Base-by-base conservation (phyloP, 2,888 invertebrate species). In the Drosophila pseudotalamancana region DNA sequence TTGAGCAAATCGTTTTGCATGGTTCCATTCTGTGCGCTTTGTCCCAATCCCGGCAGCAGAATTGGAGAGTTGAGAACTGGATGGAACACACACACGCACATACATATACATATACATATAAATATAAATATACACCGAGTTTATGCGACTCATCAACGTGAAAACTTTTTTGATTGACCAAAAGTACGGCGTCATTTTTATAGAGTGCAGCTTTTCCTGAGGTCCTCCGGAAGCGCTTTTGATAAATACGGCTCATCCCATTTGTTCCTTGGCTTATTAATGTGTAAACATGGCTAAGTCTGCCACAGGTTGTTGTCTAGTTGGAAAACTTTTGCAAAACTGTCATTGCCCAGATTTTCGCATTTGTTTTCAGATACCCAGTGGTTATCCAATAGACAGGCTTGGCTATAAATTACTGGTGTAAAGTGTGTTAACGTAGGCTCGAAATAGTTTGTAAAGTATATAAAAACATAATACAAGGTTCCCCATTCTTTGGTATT, bases 131-230 rank as follows among this genome's bases (percentile, higher is more conserved):
- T 9, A 18, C 12, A 29, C 16, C 6, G 31, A 57, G 35, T 62
- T 62, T 50, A 40, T 54, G 43, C 64, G 42, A 43, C 48, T 70
- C 75, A 75, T 51, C 75, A 70, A 51, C 29, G 48, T 49, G 46
- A 60, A 84, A 80, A 86, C 61, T 80, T 80, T 85, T 67, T 56
- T 76, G 80, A 76, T 79, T 76, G 65, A 68, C 66, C 72, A 43
- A 64, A 71, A 71, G 59, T 51, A 61, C 42, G 67, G 49, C 48
- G 55, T 54, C 59, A 59, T 48, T 51, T 76, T 71, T 65, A 83
- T 79, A 39, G 31, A 79, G 77, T 63, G 75, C 68, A 71, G 59
- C 56, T 48, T 45, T 27, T 42, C 39, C 46, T 11, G 50, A 27
- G 50, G 54, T 29, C 34, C 8, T 1, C 6, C 11, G 18, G 29